Base-by-base conservation (phyloP, 2,113 vertebrate genomes). In the Callocephalon fimbriatum region DNA sequence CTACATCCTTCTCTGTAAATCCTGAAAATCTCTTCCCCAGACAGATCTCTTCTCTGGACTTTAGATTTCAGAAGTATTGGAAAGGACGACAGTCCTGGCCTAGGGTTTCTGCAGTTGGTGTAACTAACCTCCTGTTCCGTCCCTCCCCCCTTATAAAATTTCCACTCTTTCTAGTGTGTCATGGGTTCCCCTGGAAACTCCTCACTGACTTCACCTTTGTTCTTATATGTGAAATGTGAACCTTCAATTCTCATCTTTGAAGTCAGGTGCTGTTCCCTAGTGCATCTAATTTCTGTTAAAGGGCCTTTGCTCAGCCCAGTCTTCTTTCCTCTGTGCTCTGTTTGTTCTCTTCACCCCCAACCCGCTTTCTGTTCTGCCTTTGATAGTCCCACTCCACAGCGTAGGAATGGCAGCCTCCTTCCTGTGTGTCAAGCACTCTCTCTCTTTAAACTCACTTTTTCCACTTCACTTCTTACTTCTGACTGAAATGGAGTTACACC, bases 401-500 rank as follows among this genome's bases (percentile, higher is more conserved):
- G 7, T n/a, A 54, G 86, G 38, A 92, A 94, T 81, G 42, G 29
- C 82, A 90, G 45, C 53, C 50, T 95, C 82, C 75, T 95, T 83
- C 83, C 63, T 84, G 65, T 59, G 59, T 81, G 73, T 94, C 93
- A 91, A 93, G 54, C 38, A 71, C 67, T 80, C 18, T 76, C 6
- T 73, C 17, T 65, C 63, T 93, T 95, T 86, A 88, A 95, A 95
- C 21, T 88, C 27, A 90, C n/a, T 68, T 82, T 79, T 91, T 77
- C 56, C 38, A 58, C 53, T 88, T 92, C 42, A 58, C 37, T 90
- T 88, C 23, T 0, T 80, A 29, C 25, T 77, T 95, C 81, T 85
- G 79, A 61, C 38, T 71, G 10, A 73, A 77, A 86, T 61, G 54
- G 45, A 77, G 47, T 91, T 94, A 50, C 7, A 59, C 23, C 0